phyloP scores from a whole-genome alignment of 2,888 invertebrate genomes.

The Machimus atricapillus region DNA sequence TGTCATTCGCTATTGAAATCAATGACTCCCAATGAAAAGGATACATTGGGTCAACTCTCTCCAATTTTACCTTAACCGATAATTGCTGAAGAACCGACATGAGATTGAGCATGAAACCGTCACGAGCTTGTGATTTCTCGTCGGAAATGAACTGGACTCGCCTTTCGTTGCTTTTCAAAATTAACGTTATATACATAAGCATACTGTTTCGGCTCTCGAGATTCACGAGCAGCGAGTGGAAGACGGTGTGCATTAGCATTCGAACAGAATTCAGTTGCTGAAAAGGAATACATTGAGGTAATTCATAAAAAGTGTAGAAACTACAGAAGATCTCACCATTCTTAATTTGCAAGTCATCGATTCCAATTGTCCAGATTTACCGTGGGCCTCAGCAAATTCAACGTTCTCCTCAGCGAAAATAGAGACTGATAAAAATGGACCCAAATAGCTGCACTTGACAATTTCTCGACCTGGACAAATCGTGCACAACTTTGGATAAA shows the following conservation, averaged over 20 bases:
- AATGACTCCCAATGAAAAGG: constrained; percentile 82
- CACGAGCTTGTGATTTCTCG: constrained; percentile 85
- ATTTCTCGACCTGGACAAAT: constrained; percentile 86
- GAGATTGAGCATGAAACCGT: constrained; percentile 95
- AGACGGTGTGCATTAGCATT: constrained; percentile 77
- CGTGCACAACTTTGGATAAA: constrained; percentile 75
- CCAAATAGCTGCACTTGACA: constrained; percentile 83
- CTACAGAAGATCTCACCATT: neutral
- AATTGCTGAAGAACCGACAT: constrained; percentile 90
- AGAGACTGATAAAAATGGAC: constrained; percentile 90
- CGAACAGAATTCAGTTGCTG: constrained; percentile 82
- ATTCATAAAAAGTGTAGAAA: neutral
- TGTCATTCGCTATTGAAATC: constrained; percentile 78
- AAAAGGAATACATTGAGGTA: constrained; percentile 60
- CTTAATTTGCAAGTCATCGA: constrained; percentile 40
- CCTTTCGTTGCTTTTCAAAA: constrained; percentile 83
- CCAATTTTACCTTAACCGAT: constrained; percentile 86
- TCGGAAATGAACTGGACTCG: constrained; percentile 90
- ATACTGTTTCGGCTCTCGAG: constrained; percentile 80
- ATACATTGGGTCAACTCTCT: constrained; percentile 88
- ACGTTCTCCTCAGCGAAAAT: constrained; percentile 94
- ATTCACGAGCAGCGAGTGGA: constrained; percentile 85
- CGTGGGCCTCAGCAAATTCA: constrained; percentile 80
- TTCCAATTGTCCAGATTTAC: constrained; percentile 57
- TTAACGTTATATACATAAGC: constrained; percentile 78